A percentile compares a stretch with the other conserved stretches of the same genome.
These are phyloP conservation scores for Byasa hedistus DNA, from an alignment of 2,888 invertebrate genomes.

Conservation along the genomic window DNA sequence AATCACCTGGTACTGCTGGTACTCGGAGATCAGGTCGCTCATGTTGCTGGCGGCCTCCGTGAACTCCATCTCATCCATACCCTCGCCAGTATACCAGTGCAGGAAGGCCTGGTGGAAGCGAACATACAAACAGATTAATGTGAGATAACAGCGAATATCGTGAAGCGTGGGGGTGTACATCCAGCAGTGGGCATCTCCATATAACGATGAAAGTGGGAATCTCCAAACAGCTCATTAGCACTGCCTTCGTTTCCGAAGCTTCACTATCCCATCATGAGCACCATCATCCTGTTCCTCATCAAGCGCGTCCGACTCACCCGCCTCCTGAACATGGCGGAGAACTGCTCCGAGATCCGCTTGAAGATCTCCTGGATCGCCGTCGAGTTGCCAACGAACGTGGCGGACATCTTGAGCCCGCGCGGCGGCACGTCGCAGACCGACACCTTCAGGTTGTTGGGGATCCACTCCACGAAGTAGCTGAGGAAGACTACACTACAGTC, in stretches of 20 bases:
- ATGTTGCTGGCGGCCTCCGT: slow-evolving; percentile 93
- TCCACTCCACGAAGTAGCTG: slow-evolving; percentile 91
- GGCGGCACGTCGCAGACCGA: slow-evolving; percentile 93
- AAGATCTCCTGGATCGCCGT: slow-evolving; percentile 93
- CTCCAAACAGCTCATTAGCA: too few relatives aligned
- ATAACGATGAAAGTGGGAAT: too few relatives aligned
- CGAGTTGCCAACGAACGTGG: slow-evolving; percentile 92
- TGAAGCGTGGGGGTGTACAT: too few relatives aligned
- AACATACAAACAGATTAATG: background rate
- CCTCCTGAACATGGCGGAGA: slow-evolving; percentile 93
- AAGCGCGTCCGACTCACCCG: slow-evolving; percentile 72
- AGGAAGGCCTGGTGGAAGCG: slow-evolving; percentile 82
- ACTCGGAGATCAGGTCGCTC: slow-evolving; percentile 69
- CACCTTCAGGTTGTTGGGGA: slow-evolving; percentile 92
- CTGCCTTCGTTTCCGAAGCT: too few relatives aligned
- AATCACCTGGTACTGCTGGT: slow-evolving; percentile 69
- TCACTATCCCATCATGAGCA: too few relatives aligned
- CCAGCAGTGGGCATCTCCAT: too few relatives aligned
- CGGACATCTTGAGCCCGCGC: slow-evolving; percentile 91
- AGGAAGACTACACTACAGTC: background rate
- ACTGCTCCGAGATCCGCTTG: slow-evolving; percentile 90
- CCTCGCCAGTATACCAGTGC: slow-evolving; percentile 95
- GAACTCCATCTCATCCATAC: slow-evolving; percentile 96
- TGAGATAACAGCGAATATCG: too few relatives aligned
- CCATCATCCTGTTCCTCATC: too few relatives aligned